Percentiles rank a stretch among this genome's conserved stretches.
Evolutionary conservation across 2,888 invertebrate genomes (phyloP).

Genomic region (Stenoptilia bipunctidactyla): DNA sequence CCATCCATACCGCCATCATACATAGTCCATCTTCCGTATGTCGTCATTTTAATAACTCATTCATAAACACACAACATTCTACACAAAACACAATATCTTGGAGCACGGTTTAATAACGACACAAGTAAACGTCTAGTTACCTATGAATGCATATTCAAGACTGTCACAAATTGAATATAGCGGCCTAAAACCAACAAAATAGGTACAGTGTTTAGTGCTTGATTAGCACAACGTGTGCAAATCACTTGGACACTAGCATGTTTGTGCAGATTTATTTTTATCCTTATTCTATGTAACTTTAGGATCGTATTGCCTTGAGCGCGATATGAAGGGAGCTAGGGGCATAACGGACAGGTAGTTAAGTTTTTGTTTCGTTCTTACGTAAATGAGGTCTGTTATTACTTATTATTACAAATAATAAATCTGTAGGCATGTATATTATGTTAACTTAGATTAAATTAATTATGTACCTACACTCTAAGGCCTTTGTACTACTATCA

Average conservation of each 20-base stretch:
- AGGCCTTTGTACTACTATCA: no score
- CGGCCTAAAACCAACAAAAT: conserved; percentile 31
- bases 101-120: neutral
- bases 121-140: conserved; percentile 18
- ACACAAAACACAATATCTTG: conserved; percentile 2
- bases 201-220: conserved; percentile 57
- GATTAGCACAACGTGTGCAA: conserved; percentile 65
- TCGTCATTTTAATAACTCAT: conserved; percentile 25
- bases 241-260: conserved; percentile 30
- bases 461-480: no score
- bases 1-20: conserved; percentile 44
- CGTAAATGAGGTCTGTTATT: no score
- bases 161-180: conserved; percentile 35
- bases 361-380: neutral
- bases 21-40: conserved; percentile 50
- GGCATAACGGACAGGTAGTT: conserved; percentile 9
- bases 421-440: no score
- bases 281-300: no score
- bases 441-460: no score
- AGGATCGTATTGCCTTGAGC: conserved; percentile 21
- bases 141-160: conserved; percentile 28
- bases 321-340: conserved; percentile 6
- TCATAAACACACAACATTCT: conserved; percentile 15
- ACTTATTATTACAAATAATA: no score
- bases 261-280: no score